A percentile compares a stretch with the other conserved stretches of the same genome.
Evolutionary conservation across 2,888 invertebrate genomes (phyloP).

Genomic region (Sarcophaga caerulescens): DNA sequence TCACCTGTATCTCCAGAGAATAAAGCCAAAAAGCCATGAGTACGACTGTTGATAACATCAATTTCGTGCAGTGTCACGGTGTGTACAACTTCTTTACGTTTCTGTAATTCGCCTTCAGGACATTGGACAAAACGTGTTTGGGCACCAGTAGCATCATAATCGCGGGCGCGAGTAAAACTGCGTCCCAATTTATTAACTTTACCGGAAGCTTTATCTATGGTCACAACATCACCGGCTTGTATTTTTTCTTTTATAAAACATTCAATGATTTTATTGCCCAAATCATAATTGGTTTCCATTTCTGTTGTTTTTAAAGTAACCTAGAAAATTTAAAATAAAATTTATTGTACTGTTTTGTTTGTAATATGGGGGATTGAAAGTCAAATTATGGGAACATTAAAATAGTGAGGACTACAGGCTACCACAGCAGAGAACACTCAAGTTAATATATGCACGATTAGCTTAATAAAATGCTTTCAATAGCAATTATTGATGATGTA

Average conservation of each 20-base stretch:
- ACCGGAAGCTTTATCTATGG: constrained; percentile 99
- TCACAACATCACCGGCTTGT: constrained; percentile 97
- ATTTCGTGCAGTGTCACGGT: constrained; percentile 99
- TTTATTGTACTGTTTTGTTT: too few species aligned
- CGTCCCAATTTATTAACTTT: constrained; percentile 95
- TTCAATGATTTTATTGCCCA: constrained; percentile 99
- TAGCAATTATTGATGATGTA: too few species aligned
- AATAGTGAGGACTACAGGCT: too few species aligned
- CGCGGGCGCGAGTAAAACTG: constrained; percentile 97
- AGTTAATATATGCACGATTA: too few species aligned
- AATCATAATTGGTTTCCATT: constrained; percentile 99
- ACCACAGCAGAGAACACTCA: too few species aligned
- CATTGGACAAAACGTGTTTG: constrained; percentile 97
- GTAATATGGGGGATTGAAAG: too few species aligned
- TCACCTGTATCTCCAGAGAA: constrained; percentile 99
- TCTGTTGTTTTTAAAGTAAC: constrained; percentile 98
- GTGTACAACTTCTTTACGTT: constrained; percentile 98
- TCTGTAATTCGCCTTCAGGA: constrained; percentile 99
- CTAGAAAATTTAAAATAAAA: constrained; percentile 38
- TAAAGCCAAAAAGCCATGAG: constrained; percentile 97
- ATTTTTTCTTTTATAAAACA: constrained; percentile 97
- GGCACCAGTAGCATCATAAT: constrained; percentile 97
- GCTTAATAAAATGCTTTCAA: too few species aligned
- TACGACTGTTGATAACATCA: constrained; percentile 98
- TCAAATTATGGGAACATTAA: too few species aligned